A percentile compares a stretch with the other conserved stretches of the same genome.
phyloP scores from a whole-genome alignment of 2,113 vertebrate genomes.

The Engraulis encrasicolus region DNA sequence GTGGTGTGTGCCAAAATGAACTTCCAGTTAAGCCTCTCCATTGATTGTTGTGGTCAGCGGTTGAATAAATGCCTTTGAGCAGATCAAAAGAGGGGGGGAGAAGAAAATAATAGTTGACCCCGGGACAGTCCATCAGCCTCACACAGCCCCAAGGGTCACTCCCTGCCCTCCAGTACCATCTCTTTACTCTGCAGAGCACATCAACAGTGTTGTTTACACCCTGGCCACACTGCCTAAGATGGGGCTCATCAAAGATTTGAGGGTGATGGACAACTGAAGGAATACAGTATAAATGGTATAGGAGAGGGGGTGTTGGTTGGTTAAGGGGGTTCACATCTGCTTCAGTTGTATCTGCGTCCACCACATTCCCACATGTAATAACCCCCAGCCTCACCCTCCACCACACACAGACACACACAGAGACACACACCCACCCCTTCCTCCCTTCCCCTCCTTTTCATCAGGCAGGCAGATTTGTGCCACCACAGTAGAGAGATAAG shows the following conservation, averaged over 20 bases:
- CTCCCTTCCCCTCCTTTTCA: no score
- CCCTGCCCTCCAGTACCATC: background rate
- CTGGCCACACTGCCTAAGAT: background rate
- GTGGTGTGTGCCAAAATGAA: slow-evolving; percentile 7
- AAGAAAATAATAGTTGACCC: background rate
- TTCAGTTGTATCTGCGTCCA: background rate
- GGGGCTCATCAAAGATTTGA: background rate
- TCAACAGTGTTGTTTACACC: background rate
- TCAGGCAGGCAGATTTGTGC: background rate
- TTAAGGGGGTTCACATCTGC: no score
- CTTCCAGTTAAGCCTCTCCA: slow-evolving; percentile 34
- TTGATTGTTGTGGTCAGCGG: slow-evolving; percentile 42
- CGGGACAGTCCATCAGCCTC: background rate
- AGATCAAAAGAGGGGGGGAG: slow-evolving; percentile 8
- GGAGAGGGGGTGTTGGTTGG: no score
- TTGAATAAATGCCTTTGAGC: slow-evolving; percentile 29
- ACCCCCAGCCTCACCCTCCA: background rate
- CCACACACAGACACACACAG: no score
- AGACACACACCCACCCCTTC: no score
- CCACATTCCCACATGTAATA: background rate
- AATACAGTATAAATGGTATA: background rate
- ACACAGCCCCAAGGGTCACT: slow-evolving; percentile 4
- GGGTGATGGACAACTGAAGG: background rate
- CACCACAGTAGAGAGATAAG: background rate
- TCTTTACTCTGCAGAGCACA: background rate